A percentile compares a stretch with the other conserved stretches of the same genome.
Conservation (phyloP, 2,113 vertebrate genomes). For the Sula dactylatra region DNA sequence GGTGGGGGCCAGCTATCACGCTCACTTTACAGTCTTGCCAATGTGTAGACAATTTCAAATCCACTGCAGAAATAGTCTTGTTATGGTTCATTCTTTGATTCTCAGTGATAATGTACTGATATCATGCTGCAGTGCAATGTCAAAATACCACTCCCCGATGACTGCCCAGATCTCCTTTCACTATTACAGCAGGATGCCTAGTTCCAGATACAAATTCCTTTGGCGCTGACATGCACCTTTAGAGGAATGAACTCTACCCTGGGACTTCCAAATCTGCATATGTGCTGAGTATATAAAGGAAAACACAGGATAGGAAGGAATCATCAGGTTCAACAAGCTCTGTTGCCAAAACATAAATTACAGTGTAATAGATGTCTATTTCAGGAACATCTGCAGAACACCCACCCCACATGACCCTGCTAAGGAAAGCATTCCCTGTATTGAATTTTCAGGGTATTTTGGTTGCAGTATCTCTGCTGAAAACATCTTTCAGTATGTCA, state of each 20-base stretch:
- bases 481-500: background rate
- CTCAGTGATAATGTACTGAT: background rate
- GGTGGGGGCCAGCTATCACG: background rate
- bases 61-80: background rate
- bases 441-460: background rate
- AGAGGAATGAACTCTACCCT: background rate
- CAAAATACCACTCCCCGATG: background rate
- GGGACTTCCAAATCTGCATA: background rate
- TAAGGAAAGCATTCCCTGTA: background rate
- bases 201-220: background rate
- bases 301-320: background rate
- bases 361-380: background rate
- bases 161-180: background rate
- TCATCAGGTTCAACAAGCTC: background rate
- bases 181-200: background rate
- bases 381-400: background rate
- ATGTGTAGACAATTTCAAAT: background rate
- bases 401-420: background rate
- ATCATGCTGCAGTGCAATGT: background rate
- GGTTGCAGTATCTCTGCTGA: background rate
- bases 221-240: background rate
- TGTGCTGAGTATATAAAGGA: background rate
- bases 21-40: background rate
- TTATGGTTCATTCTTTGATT: background rate
- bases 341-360: background rate